phyloP scores from a whole-genome alignment of 2,888 invertebrate species.

The Nycteola revayana region DNA sequence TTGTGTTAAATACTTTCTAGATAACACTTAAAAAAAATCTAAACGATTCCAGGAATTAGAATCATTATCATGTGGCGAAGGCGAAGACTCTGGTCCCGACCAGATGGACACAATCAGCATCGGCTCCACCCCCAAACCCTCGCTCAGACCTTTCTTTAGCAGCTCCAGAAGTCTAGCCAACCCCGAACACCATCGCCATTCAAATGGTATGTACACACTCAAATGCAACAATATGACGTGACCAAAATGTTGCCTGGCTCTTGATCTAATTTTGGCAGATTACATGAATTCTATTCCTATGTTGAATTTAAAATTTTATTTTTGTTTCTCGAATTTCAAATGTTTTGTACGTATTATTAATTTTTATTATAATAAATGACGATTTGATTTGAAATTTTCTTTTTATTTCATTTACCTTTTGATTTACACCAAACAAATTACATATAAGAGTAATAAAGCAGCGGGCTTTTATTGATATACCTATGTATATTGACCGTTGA shows the following conservation, averaged over 20 bases:
- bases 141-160: slow-evolving; percentile 96
- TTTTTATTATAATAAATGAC: too few species aligned
- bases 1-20: too few species aligned
- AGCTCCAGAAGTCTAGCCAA: slow-evolving; percentile 90
- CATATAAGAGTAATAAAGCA: too few species aligned
- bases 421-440: too few species aligned
- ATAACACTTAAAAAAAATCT: too few species aligned
- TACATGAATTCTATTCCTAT: slow-evolving; percentile 14
- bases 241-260: slow-evolving; percentile 22
- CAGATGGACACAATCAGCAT: slow-evolving; percentile 96
- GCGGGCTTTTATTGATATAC: too few species aligned
- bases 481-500: background rate
- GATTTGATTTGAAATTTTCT: too few species aligned
- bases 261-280: slow-evolving; percentile 32
- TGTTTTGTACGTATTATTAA: slow-evolving; percentile 17
- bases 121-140: slow-evolving; percentile 98
- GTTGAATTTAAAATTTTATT: slow-evolving; percentile 20
- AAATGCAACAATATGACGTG: slow-evolving; percentile 1
- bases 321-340: slow-evolving; percentile 3
- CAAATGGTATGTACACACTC: slow-evolving; percentile 58
- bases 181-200: slow-evolving; percentile 73
- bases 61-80: slow-evolving; percentile 92
- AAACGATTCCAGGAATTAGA: slow-evolving; percentile 96
- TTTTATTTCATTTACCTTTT: too few species aligned
- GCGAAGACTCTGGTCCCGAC: slow-evolving; percentile 96